phyloP scores from a whole-genome alignment of 2,113 vertebrate genomes.

The Tupaia tana region DNA sequence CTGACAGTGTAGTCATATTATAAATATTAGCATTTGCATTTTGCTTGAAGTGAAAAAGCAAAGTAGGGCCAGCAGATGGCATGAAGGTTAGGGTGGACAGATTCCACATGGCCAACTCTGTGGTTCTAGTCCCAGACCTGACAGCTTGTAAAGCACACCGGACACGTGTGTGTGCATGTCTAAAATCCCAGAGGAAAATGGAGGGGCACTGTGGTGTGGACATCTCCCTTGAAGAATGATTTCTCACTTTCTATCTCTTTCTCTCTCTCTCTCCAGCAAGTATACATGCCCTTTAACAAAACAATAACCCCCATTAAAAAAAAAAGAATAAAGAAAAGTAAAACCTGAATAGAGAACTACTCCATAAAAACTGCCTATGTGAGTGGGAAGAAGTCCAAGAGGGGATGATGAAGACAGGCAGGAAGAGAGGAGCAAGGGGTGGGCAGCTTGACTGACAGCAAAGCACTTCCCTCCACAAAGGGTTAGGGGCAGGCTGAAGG shows the following conservation, averaged over 20 bases:
- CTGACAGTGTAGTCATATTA: not conserved
- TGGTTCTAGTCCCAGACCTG: too few species aligned
- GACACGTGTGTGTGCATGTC: too few species aligned
- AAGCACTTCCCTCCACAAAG: not conserved
- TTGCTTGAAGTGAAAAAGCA: not conserved
- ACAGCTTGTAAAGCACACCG: too few species aligned
- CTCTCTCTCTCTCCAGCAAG: too few species aligned
- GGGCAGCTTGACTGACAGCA: not conserved
- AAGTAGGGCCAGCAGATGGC: not conserved
- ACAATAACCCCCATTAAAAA: too few species aligned
- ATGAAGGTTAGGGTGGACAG: too few species aligned
- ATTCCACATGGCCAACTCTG: too few species aligned
- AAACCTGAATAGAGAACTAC: not conserved
- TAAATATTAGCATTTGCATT: not conserved
- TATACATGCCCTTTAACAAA: too few species aligned
- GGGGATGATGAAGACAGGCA: accelerated
- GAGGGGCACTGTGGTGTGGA: too few species aligned
- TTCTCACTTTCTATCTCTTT: too few species aligned
- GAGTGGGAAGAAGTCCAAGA: not conserved
- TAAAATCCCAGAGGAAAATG: too few species aligned
- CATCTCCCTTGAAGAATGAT: too few species aligned
- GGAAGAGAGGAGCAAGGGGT: not conserved
- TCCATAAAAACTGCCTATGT: not conserved
- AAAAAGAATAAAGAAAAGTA: not conserved
- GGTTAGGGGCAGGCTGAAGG: not conserved